phyloP scores from a whole-genome alignment of 2,113 vertebrate genomes.

The Polypterus senegalus region DNA sequence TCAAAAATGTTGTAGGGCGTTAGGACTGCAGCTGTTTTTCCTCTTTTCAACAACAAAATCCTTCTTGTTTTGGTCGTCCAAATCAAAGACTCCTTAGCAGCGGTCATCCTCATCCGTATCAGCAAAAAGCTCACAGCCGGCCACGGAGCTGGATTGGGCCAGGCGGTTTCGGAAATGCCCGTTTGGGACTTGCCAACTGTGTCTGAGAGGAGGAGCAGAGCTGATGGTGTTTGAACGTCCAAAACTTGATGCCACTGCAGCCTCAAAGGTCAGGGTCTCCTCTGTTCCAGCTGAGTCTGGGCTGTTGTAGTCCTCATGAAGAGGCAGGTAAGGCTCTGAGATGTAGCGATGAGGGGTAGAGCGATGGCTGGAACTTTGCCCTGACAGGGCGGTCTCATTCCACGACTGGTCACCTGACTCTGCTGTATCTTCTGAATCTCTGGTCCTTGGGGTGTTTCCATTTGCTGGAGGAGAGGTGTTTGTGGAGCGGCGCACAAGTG shows the following conservation, averaged over 20 bases:
- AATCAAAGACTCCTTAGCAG: conserved; percentile 54
- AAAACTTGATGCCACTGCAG: conserved; percentile 76
- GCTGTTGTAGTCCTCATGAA: conserved; percentile 66
- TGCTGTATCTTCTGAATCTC: conserved; percentile 31
- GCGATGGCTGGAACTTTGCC: conserved; percentile 31
- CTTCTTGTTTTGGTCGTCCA: too few relatives aligned
- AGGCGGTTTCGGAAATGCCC: conserved; percentile 79
- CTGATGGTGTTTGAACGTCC: conserved; percentile 83
- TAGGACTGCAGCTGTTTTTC: too few relatives aligned
- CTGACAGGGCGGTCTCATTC: conserved; percentile 45
- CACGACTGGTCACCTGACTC: conserved; percentile 19
- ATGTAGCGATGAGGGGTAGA: conserved; percentile 85
- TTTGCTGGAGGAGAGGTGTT: conserved; percentile 42
- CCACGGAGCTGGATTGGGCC: conserved; percentile 48
- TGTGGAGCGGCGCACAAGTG: conserved; percentile 58
- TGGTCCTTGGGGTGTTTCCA: conserved; percentile 33
- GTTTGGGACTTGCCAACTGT: conserved; percentile 90
- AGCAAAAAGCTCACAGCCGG: conserved; percentile 69
- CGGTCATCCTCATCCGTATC: conserved; percentile 91
- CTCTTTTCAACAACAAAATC: too few relatives aligned
- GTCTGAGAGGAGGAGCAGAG: conserved; percentile 76
- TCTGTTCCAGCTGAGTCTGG: conserved; percentile 60
- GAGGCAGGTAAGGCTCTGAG: conserved; percentile 85
- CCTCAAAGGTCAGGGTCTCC: conserved; percentile 91
- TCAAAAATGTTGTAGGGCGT: too few relatives aligned